Conservation (phyloP, 2,113 vertebrate genomes). For the Elgaria multicarinata region DNA sequence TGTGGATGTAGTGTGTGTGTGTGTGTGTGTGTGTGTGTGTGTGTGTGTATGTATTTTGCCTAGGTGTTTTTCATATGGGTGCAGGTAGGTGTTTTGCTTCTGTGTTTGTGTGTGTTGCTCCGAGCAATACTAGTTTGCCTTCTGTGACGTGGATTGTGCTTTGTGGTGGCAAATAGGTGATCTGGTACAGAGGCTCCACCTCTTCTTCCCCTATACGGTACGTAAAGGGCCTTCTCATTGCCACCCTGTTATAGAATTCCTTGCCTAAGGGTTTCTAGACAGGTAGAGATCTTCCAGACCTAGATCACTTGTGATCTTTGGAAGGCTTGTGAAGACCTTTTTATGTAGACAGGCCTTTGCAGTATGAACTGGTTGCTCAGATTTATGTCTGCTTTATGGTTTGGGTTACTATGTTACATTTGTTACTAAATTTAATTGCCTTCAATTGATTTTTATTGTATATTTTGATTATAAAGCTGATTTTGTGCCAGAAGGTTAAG, state of each 20-base stretch:
- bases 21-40: no score
- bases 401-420: background rate
- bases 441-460: background rate
- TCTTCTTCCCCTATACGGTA: no score
- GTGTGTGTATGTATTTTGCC: no score
- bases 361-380: background rate
- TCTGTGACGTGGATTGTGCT: no score
- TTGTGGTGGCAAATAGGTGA: no score
- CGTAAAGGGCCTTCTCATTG: no score
- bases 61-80: no score
- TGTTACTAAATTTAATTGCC: background rate
- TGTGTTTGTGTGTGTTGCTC: no score
- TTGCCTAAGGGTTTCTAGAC: background rate
- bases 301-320: background rate
- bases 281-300: background rate
- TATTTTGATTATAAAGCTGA: background rate
- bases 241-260: background rate
- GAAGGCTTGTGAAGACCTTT: background rate
- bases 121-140: no score
- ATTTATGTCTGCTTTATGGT: background rate
- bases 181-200: no score
- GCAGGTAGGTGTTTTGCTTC: no score
- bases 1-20: no score
- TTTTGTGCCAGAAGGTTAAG: background rate
- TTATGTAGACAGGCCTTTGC: background rate